Conservation (phyloP, 2,797 vertebrate genomes). For the Argya squamiceps region DNA sequence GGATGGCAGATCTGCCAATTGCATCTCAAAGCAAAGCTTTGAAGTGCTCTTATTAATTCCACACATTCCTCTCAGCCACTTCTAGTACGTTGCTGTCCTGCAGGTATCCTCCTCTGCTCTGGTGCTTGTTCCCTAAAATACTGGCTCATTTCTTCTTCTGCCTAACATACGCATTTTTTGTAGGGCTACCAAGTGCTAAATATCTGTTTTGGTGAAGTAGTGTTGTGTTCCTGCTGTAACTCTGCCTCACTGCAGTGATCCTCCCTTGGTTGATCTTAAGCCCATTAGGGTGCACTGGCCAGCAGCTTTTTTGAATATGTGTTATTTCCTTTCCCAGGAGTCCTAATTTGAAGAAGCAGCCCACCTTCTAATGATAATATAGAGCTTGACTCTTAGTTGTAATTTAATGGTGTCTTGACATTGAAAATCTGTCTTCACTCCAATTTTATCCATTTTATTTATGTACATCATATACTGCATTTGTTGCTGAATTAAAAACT, state of each 20-base stretch:
- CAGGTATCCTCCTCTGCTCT: not conserved
- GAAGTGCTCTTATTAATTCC: not conserved
- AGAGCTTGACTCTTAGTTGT: not conserved
- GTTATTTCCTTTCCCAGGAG: not conserved
- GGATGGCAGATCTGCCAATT: not conserved
- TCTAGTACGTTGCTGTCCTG: not conserved
- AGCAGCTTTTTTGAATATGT: not conserved
- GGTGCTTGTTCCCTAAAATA: not conserved
- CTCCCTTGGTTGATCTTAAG: not conserved
- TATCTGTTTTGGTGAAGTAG: not conserved
- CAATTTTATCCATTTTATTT: not conserved
- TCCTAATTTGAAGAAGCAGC: conserved; percentile 16
- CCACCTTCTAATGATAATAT: not conserved
- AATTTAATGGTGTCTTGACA: not conserved
- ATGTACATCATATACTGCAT: not conserved
- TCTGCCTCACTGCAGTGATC: not conserved
- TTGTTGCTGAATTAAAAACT: conserved; percentile 40
- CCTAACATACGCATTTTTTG: not conserved
- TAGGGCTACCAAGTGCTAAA: not conserved
- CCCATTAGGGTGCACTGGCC: not conserved
- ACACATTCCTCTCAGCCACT: not conserved
- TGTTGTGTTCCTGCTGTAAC: not conserved
- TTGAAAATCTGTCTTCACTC: not conserved
- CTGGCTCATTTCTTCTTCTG: not conserved
- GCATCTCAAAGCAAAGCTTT: not conserved